phyloP scores from a whole-genome alignment of 2,888 invertebrate genomes.

The Stenodema calcarata region DNA sequence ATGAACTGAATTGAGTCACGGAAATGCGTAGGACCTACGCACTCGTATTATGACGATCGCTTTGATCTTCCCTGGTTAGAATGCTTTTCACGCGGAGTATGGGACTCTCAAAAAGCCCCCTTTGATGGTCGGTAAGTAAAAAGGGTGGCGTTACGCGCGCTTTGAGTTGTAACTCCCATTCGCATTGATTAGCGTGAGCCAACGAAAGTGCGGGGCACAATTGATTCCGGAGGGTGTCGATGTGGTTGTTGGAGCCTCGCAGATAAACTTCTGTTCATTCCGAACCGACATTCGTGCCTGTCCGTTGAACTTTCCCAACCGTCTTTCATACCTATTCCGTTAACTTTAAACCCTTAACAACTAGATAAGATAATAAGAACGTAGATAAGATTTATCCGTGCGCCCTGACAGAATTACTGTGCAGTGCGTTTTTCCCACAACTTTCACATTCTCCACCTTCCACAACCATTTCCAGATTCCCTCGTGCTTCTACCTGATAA shows the following conservation, averaged over 20 bases:
- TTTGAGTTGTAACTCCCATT: neutral
- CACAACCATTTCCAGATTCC: too few species aligned
- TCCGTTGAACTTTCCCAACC: too few species aligned
- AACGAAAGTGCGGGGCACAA: neutral
- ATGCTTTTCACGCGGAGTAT: neutral
- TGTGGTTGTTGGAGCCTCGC: neutral
- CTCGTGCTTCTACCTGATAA: too few species aligned
- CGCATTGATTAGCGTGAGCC: neutral
- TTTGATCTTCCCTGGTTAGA: neutral
- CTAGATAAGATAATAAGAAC: too few species aligned
- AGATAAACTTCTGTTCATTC: too few species aligned
- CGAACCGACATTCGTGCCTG: too few species aligned
- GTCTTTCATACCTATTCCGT: too few species aligned
- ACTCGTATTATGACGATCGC: neutral
- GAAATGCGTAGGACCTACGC: neutral
- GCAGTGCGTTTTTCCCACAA: too few species aligned
- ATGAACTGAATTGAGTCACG: neutral
- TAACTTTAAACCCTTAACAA: too few species aligned
- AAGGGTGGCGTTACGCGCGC: neutral
- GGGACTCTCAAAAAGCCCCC: neutral
- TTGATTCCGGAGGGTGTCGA: neutral
- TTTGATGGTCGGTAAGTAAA: neutral
- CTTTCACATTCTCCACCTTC: too few species aligned
- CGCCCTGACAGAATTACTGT: too few species aligned
- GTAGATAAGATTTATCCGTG: too few species aligned